phyloP scores from a whole-genome alignment of 2,797 vertebrate genomes.

The Scomberomorus guttatus region DNA sequence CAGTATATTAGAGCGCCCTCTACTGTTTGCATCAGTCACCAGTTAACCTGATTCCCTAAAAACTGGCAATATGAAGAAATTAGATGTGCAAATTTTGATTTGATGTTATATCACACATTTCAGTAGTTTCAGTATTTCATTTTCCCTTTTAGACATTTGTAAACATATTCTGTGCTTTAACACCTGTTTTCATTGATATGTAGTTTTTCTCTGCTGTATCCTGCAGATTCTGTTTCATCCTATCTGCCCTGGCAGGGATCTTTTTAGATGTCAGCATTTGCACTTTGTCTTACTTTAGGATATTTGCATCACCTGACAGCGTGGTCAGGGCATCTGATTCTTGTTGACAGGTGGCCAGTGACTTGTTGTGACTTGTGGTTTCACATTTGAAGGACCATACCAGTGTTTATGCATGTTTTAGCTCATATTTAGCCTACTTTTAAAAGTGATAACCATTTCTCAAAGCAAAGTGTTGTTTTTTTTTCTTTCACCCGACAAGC shows the following conservation, averaged over 20 bases:
- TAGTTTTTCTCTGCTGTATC: no score
- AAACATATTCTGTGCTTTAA: no score
- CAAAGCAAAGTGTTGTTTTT: neutral
- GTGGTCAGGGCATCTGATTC: slow-evolving; percentile 8
- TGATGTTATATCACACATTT: neutral
- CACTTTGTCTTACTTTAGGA: neutral
- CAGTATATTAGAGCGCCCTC: slow-evolving; percentile 84
- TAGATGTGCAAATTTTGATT: neutral
- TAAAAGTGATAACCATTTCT: neutral
- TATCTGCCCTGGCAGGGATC: no score
- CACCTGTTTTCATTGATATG: no score
- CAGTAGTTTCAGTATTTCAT: neutral
- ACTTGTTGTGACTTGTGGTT: neutral
- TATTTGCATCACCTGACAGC: slow-evolving; percentile 24
- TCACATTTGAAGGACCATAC: neutral
- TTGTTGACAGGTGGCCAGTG: slow-evolving; percentile 15
- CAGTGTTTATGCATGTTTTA: neutral
- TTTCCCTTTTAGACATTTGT: neutral
- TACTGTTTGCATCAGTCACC: slow-evolving; percentile 59
- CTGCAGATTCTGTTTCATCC: no score
- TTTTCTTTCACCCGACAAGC: neutral
- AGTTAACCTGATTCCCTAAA: neutral
- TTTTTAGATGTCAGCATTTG: neutral
- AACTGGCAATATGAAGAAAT: no score
- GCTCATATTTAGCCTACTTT: neutral